A percentile compares a stretch with the other conserved stretches of the same genome.
phyloP scores from a whole-genome alignment of 1,140 invertebrate genomes.

The Antheraea mylitta region DNA sequence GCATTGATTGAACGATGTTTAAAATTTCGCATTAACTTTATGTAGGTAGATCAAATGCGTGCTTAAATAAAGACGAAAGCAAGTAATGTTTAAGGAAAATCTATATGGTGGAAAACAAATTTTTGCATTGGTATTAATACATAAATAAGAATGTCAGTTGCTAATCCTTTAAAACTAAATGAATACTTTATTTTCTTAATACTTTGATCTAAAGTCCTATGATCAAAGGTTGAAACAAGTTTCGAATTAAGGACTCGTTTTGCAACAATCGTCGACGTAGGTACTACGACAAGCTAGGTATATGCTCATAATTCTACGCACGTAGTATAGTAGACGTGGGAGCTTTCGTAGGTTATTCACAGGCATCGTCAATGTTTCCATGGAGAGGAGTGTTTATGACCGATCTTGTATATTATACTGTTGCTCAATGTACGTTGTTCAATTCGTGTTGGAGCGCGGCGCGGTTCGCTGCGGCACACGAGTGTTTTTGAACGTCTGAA shows the following conservation, averaged over 20 bases:
- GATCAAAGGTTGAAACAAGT: neutral
- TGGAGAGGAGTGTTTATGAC: neutral
- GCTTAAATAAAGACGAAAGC: neutral
- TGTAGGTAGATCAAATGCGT: neutral
- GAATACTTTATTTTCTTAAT: neutral
- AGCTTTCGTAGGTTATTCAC: neutral
- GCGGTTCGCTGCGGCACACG: conserved; percentile 35
- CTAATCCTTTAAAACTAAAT: neutral
- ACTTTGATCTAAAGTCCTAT: neutral
- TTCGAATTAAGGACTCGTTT: neutral
- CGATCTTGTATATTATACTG: conserved; percentile 22
- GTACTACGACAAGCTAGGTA: neutral
- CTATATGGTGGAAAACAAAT: neutral
- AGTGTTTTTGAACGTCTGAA: neutral
- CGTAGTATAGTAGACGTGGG: neutral
- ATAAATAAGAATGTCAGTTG: neutral
- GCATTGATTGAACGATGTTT: no score
- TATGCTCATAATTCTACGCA: neutral
- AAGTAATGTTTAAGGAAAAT: neutral
- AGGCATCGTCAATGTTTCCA: neutral
- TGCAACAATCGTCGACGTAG: neutral
- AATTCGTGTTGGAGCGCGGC: conserved; percentile 51
- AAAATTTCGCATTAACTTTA: no score
- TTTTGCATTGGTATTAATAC: neutral
- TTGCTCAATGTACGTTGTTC: conserved; percentile 17